Evolutionary conservation across 2,797 vertebrate species (phyloP).

Genomic region (Sebastolobus altivelis): DNA sequence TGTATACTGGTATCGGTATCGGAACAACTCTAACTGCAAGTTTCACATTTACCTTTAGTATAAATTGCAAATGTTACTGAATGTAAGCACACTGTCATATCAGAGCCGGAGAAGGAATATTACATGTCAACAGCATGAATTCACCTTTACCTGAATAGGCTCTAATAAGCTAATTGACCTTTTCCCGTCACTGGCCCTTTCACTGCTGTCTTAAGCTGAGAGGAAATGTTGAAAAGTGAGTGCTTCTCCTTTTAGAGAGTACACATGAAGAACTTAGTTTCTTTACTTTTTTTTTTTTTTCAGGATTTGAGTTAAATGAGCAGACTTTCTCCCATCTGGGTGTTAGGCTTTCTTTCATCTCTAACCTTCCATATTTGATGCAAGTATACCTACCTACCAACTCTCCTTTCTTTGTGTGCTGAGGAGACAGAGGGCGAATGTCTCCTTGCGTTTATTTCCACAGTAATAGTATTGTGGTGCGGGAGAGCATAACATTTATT

Average conservation of each 20-base stretch:
- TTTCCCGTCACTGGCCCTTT: slow-evolving; percentile 73
- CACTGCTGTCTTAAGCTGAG: slow-evolving; percentile 62
- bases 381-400: slow-evolving; percentile 54
- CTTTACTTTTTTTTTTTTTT: slow-evolving; percentile 58
- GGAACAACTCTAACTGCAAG: slow-evolving; percentile 6
- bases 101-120: slow-evolving; percentile 49
- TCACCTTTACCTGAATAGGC: slow-evolving; percentile 79
- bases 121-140: slow-evolving; percentile 74
- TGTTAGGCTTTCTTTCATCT: slow-evolving; percentile 65
- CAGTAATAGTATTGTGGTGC: slow-evolving; percentile 66
- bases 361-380: slow-evolving; percentile 59
- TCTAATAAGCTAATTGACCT: slow-evolving; percentile 87
- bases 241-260: slow-evolving; percentile 47
- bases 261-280: slow-evolving; percentile 63
- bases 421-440: slow-evolving; percentile 79
- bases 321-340: slow-evolving; percentile 48
- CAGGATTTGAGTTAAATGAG: slow-evolving; percentile 70
- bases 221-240: slow-evolving; percentile 55
- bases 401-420: slow-evolving; percentile 56
- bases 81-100: slow-evolving; percentile 66
- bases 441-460: slow-evolving; percentile 77
- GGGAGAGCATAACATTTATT: slow-evolving; percentile 78
- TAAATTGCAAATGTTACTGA: slow-evolving; percentile 71
- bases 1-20: not conserved
- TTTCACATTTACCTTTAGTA: slow-evolving; percentile 45